Conservation (phyloP, 2,113 vertebrate genomes). For the Cyanocitta stelleri region DNA sequence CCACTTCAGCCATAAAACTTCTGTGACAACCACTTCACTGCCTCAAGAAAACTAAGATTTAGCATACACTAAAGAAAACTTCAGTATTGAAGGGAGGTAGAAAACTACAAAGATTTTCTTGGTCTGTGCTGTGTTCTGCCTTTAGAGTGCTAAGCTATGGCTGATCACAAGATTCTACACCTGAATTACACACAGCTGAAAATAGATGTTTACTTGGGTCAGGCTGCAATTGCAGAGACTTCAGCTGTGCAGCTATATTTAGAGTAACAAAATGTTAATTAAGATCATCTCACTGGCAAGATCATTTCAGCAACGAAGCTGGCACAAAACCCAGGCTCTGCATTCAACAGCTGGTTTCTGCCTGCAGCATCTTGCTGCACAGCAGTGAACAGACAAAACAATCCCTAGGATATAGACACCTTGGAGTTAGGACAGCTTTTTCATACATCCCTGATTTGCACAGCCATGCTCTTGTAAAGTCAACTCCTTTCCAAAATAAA, state of each 20-base stretch:
- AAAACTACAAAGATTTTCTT: neutral
- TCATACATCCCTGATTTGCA: neutral
- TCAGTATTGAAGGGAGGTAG: neutral
- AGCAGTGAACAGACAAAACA: neutral
- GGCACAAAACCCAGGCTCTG: neutral
- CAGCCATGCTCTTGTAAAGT: neutral
- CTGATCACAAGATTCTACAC: neutral
- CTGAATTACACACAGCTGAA: constrained; percentile 44
- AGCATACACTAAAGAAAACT: neutral
- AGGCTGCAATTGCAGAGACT: constrained; percentile 17
- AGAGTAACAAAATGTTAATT: constrained; percentile 50
- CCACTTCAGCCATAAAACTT: neutral
- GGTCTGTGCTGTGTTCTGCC: neutral
- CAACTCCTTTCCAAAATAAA: neutral
- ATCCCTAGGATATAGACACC: neutral
- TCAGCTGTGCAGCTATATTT: constrained; percentile 52
- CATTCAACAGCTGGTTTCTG: neutral
- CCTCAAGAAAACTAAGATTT: neutral
- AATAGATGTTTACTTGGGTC: constrained; percentile 46
- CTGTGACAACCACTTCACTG: neutral
- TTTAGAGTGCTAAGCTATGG: neutral
- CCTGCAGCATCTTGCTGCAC: neutral
- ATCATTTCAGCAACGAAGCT: neutral
- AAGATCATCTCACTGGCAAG: neutral
- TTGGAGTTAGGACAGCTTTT: neutral